phyloP scores from a whole-genome alignment of 2,888 invertebrate species.

The Euclidia mi region DNA sequence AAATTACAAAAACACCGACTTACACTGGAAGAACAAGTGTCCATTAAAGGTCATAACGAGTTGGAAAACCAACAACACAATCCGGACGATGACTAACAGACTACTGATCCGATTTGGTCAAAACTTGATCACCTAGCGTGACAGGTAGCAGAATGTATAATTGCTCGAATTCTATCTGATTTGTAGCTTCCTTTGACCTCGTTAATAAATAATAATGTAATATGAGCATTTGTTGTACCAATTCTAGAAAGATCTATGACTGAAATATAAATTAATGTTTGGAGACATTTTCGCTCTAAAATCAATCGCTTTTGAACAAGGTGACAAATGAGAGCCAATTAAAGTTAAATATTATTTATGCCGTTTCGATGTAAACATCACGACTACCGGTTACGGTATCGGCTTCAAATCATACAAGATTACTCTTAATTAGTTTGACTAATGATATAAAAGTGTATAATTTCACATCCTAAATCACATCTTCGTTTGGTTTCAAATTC shows the following conservation, averaged over 20 bases:
- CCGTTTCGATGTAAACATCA: neutral
- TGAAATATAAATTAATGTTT: slow-evolving; percentile 40
- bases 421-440: slow-evolving; percentile 68
- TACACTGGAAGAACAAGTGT: slow-evolving; percentile 40
- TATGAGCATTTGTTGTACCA: slow-evolving; percentile 34
- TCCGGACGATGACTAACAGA: slow-evolving; percentile 44
- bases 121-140: slow-evolving; percentile 31
- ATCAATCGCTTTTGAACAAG: slow-evolving; percentile 51
- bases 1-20: slow-evolving; percentile 22
- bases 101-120: slow-evolving; percentile 39
- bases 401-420: slow-evolving; percentile 39
- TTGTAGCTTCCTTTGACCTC: slow-evolving; percentile 46
- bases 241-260: slow-evolving; percentile 38
- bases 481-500: slow-evolving; percentile 70
- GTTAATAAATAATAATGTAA: slow-evolving; percentile 39
- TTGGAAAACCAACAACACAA: slow-evolving; percentile 43
- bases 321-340: slow-evolving; percentile 19
- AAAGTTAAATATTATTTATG: slow-evolving; percentile 17
- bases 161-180: slow-evolving; percentile 35
- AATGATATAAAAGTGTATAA: slow-evolving; percentile 58
- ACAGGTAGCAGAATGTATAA: slow-evolving; percentile 41
- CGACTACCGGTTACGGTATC: slow-evolving; percentile 44
- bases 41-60: slow-evolving; percentile 40
- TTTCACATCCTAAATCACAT: slow-evolving; percentile 67
- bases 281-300: slow-evolving; percentile 29